A percentile compares a stretch with the other conserved stretches of the same genome.
Conservation (phyloP, 2,797 vertebrate genomes). For the Rhynchotus rufescens region DNA sequence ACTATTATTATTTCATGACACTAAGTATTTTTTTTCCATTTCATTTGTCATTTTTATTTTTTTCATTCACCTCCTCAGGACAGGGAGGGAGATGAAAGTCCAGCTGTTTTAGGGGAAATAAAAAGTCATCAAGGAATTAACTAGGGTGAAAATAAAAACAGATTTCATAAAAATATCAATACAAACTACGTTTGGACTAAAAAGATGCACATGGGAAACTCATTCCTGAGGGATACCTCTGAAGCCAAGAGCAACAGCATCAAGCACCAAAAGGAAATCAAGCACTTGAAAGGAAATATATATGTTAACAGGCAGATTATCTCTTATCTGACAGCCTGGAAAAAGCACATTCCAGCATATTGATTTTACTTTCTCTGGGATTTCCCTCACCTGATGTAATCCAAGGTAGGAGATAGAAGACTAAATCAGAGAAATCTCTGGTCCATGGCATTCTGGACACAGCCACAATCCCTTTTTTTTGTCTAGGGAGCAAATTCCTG, state of each 20-base stretch:
- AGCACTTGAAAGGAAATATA: background rate
- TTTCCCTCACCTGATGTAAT: background rate
- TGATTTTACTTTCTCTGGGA: background rate
- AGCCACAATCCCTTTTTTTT: background rate
- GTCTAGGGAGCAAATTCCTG: background rate
- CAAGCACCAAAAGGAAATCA: background rate
- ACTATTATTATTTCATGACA: conserved; percentile 53
- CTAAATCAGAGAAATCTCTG: background rate
- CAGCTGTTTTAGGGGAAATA: background rate
- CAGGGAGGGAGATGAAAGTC: background rate
- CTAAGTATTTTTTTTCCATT: conserved; percentile 16
- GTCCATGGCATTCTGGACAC: background rate
- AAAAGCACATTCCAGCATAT: background rate
- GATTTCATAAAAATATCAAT: background rate
- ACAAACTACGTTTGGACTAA: background rate
- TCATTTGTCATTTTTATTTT: conserved; percentile 45
- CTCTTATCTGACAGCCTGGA: background rate
- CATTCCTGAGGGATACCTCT: background rate
- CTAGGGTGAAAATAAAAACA: background rate
- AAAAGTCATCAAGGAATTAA: background rate
- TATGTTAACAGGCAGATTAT: background rate
- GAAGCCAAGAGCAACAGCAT: background rate
- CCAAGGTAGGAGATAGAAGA: background rate
- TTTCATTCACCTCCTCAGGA: conserved; percentile 32
- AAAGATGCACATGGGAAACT: background rate